Evolutionary conservation across 2,888 invertebrate species (phyloP).

Genomic region (Phengaris arion): DNA sequence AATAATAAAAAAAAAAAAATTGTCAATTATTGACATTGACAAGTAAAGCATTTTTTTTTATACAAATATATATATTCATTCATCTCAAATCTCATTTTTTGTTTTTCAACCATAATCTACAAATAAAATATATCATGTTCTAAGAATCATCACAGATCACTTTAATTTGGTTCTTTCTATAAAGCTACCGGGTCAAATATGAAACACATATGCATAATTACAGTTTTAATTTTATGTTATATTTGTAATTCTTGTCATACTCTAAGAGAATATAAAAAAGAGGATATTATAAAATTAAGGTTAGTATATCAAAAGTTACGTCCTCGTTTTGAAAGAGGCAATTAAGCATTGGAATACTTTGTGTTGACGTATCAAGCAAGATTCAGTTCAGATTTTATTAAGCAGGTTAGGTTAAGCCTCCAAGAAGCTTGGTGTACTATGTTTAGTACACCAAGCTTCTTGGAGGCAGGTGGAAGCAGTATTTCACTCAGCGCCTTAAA

Average conservation of each 20-base stretch:
- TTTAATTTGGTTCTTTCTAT: not conserved
- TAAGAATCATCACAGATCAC: not conserved
- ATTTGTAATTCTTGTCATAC: slow-evolving; percentile 50
- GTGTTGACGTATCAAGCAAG: no score
- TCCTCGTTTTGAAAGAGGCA: no score
- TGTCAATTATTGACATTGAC: not conserved
- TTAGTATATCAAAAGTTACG: slow-evolving; percentile 42
- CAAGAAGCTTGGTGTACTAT: no score
- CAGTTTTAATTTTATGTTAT: slow-evolving; percentile 47
- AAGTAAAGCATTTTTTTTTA: no score
- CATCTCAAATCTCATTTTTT: not conserved
- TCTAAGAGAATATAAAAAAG: slow-evolving; percentile 77
- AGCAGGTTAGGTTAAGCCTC: no score
- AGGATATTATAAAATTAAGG: slow-evolving; percentile 79
- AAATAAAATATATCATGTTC: not conserved
- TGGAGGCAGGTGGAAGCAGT: no score
- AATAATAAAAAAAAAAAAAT: no score
- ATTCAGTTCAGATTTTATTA: no score
- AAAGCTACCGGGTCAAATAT: slow-evolving; percentile 36
- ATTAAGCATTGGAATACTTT: no score
- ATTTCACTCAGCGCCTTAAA: no score
- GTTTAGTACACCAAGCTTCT: no score
- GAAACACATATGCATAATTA: slow-evolving; percentile 43
- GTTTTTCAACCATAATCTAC: not conserved
- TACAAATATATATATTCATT: no score